Conservation (phyloP, 2,797 vertebrate genomes). For the Enteromius trimaculatus region DNA sequence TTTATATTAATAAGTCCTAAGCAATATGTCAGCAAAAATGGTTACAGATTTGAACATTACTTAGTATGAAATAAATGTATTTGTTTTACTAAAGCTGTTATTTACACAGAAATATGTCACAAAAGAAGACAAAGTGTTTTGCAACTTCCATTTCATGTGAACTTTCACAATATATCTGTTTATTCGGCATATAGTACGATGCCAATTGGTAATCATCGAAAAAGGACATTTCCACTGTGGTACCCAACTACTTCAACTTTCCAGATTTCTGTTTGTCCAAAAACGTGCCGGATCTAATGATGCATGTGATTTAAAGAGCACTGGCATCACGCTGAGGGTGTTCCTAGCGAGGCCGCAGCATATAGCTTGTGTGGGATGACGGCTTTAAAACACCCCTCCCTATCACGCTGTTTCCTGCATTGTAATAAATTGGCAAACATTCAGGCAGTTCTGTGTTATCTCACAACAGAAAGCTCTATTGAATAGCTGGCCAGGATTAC, state of each 20-base stretch:
- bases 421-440: conserved; percentile 65
- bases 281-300: not conserved
- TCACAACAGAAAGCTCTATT: conserved; percentile 55
- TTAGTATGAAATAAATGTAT: too few species aligned
- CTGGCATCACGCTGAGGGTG: not conserved
- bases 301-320: not conserved
- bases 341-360: not conserved
- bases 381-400: conserved; percentile 38
- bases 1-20: too few species aligned
- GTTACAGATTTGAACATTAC: too few species aligned
- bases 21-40: too few species aligned
- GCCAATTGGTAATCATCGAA: not conserved
- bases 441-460: conserved; percentile 69
- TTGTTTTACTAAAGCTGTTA: not conserved
- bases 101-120: not conserved
- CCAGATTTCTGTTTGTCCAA: not conserved
- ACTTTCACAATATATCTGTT: not conserved
- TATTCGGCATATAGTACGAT: not conserved
- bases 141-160: not conserved
- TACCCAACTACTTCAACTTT: not conserved
- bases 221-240: not conserved
- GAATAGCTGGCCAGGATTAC: conserved; percentile 62
- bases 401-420: conserved; percentile 62
- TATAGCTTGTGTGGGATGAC: not conserved
- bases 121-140: not conserved